Conservation (phyloP, 2,113 vertebrate species). For the Pedetes capensis region DNA sequence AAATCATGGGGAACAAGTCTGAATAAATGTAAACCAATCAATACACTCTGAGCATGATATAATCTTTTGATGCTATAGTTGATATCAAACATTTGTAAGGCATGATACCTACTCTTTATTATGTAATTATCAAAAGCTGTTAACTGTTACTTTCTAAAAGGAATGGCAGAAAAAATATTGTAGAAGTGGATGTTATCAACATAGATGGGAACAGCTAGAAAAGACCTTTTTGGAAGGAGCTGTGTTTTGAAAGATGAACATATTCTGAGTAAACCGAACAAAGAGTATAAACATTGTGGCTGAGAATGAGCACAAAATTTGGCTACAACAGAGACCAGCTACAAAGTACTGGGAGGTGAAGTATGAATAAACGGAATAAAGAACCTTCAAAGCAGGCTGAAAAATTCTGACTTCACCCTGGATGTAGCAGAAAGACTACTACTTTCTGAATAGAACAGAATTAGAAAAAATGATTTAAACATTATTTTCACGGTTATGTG, state of each 20-base stretch:
- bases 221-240: neutral
- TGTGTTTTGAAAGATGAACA: constrained; percentile 2
- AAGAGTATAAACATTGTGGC: neutral
- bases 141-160: constrained; percentile 34
- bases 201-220: neutral
- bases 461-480: neutral
- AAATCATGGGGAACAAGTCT: neutral
- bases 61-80: neutral
- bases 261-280: neutral
- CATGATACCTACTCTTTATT: neutral
- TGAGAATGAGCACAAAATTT: neutral
- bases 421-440: neutral
- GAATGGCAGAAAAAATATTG: neutral
- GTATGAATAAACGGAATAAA: neutral
- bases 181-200: constrained; percentile 3
- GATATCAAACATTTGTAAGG: neutral
- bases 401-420: neutral
- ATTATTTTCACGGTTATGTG: neutral
- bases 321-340: neutral
- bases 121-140: neutral
- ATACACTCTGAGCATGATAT: constrained; percentile 25
- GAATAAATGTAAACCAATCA: constrained; percentile 20
- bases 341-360: neutral
- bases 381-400: neutral
- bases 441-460: neutral